Evolutionary conservation across 2,113 vertebrate species (phyloP), one percentile per base, ranked within the genome.

Genomic region (Odontesthes bonariensis): DNA sequence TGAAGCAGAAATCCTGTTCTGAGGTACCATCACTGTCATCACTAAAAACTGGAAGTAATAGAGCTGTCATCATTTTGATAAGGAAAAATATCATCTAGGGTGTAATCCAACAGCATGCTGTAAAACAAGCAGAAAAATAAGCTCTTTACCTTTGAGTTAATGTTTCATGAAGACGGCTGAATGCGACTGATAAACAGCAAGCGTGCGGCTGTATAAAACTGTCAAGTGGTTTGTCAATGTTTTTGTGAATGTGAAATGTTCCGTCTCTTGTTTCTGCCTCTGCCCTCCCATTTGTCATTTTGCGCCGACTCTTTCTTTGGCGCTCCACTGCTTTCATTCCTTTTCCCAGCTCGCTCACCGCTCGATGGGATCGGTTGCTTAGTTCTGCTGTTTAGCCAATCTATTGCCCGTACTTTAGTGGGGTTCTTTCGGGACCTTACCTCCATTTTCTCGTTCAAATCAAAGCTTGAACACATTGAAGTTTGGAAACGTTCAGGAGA

Each of bases 311-410:
- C 32, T 40, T 19, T 62, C 22, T 61, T 27, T 16, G 22, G 4
- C 44, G 20, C 49, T 63, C 63, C 13, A 2, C n/a, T 69, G 10
- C 40, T 66, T 74, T 77, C 13, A 40, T 72, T 79, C n/a, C 1
- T 57, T 59, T 68, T 31, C 22, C 53, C 11, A 27, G 40, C 61
- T 54, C 66, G 31, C 65, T 44, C 6, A 0, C 63, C 4, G 23
- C 46, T 51, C 62, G 35, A 53, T 58, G 35, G 57, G 42, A 78
- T 83, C 52, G 66, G 70, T 61, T 73, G 32, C 22, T 56, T 65
- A 60, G 54, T 72, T 19, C 14, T 27, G n/a, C 55, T 71, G 57
- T 68, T 86, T 44, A 77, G 17, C 51, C 75, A 54, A 20, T 4
- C 32, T 46, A 56, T 75, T 69, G 44, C 42, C 17, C 12, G 11